A percentile compares a stretch with the other conserved stretches of the same genome.
Conservation (phyloP, 2,113 vertebrate species). For the Heteronetta atricapilla region DNA sequence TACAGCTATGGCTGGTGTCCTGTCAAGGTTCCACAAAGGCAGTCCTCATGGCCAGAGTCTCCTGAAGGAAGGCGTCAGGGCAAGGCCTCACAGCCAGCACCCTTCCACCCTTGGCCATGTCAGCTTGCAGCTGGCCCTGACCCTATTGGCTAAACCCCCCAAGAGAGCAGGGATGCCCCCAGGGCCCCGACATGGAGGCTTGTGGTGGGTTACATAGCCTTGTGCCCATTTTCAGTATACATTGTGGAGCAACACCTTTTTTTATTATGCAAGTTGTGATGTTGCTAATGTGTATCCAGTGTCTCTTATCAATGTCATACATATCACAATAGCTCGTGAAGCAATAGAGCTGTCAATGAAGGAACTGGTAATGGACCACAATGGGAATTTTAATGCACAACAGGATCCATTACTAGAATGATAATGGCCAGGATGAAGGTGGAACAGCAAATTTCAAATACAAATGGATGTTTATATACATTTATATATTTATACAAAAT, state of each 20-base stretch:
- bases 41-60: neutral
- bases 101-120: accelerated
- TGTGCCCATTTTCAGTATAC: neutral
- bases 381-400: conserved; percentile 30
- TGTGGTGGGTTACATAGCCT: neutral
- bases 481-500: neutral
- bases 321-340: conserved; percentile 16
- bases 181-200: accelerated
- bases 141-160: neutral
- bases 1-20: neutral
- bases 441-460: conserved; percentile 24
- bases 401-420: conserved; percentile 12
- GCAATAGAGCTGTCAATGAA: conserved; percentile 38
- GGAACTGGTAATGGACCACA: conserved; percentile 38
- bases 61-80: accelerated
- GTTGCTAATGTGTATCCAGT: conserved; percentile 25
- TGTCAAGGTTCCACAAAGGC: neutral
- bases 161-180: neutral
- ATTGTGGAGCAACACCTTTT: neutral
- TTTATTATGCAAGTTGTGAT: conserved; percentile 43
- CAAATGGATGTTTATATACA: neutral
- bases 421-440: conserved; percentile 5
- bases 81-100: neutral
- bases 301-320: conserved; percentile 46
- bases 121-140: neutral